Evolutionary conservation across 64 coral and sea anemone genomes (phyloP).

Genomic region (Montipora cactus): DNA sequence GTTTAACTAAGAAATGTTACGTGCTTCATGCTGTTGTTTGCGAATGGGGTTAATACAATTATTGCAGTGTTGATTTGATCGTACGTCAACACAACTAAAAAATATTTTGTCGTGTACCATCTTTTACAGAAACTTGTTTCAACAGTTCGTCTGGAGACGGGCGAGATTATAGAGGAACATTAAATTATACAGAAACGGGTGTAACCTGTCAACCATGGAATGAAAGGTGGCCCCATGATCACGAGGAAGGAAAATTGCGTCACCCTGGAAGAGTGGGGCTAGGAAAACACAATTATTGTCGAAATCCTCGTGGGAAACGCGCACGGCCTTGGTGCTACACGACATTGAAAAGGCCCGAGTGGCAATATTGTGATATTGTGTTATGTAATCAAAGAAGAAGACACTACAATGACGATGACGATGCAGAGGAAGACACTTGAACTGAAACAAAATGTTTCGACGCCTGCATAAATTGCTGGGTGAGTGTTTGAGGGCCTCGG

Average conservation of each 20-base stretch:
- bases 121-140: slow-evolving; percentile 61
- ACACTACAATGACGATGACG: not conserved
- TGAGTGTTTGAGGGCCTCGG: not conserved
- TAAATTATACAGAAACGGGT: slow-evolving; percentile 92
- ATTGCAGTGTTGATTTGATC: too few species aligned
- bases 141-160: slow-evolving; percentile 69
- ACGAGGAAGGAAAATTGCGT: slow-evolving; percentile 47
- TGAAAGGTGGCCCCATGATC: slow-evolving; percentile 87
- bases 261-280: slow-evolving; percentile 67
- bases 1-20: too few species aligned
- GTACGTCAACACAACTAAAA: too few species aligned
- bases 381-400: slow-evolving; percentile 59
- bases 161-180: slow-evolving; percentile 77
- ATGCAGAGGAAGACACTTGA: slow-evolving; percentile 24
- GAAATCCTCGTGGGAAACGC: slow-evolving; percentile 83
- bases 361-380: slow-evolving; percentile 98
- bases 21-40: too few species aligned
- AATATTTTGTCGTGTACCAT: not conserved
- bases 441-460: not conserved
- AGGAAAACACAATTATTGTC: slow-evolving; percentile 91
- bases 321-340: slow-evolving; percentile 96
- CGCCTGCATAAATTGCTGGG: not conserved
- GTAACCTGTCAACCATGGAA: slow-evolving; percentile 96
- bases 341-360: slow-evolving; percentile 79
- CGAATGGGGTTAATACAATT: too few species aligned